A percentile compares a stretch with the other conserved stretches of the same genome.
These are phyloP conservation scores for Solenopsis invicta DNA, from an alignment of 1,140 invertebrate genomes.

Conservation along the genomic window DNA sequence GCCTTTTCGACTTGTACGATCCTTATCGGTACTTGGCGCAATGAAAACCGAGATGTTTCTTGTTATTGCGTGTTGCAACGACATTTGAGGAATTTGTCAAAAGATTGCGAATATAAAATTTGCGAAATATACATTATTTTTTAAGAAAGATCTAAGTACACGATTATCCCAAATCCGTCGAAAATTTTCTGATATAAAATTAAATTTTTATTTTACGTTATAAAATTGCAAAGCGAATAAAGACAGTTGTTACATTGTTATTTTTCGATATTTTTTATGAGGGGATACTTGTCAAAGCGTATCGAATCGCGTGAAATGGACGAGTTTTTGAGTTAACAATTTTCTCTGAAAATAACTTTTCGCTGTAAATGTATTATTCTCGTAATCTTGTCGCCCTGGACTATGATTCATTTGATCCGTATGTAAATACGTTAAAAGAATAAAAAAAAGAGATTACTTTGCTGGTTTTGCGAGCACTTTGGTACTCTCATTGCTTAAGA, in stretches of 20 bases:
- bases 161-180: background rate
- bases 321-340: constrained; percentile 8
- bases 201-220: constrained; percentile 4
- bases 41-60: constrained; percentile 20
- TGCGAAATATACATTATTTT: background rate
- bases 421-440: constrained; percentile 10
- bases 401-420: constrained; percentile 14
- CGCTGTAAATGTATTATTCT: background rate
- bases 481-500: constrained; percentile 20
- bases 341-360: too few relatives aligned
- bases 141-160: background rate
- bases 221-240: background rate
- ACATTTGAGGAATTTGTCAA: background rate
- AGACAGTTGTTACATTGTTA: background rate
- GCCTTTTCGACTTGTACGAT: constrained; percentile 25
- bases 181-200: background rate
- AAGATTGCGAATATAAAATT: background rate
- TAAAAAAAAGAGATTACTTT: background rate
- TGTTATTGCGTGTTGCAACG: background rate
- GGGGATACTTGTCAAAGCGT: background rate
- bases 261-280: background rate
- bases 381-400: background rate
- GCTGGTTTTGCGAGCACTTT: background rate
- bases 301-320: constrained; percentile 7
- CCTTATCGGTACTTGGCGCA: background rate